These are phyloP conservation scores for Pocota personata DNA, from an alignment of 2,888 invertebrate species.

Conservation along the genomic window DNA sequence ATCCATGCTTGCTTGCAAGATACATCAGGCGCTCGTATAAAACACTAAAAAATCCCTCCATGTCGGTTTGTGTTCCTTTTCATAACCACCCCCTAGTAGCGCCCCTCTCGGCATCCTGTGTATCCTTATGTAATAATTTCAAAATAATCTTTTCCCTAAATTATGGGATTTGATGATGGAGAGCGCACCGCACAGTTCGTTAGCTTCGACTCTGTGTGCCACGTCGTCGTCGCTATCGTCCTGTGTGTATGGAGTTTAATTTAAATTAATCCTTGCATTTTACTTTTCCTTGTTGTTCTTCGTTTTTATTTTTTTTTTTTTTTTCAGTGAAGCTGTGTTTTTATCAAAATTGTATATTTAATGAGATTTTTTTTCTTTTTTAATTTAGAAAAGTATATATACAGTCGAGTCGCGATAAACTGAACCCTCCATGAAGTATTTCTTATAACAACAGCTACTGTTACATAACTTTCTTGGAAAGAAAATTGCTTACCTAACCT, in stretches of 20 bases:
- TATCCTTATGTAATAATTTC: conserved; percentile 56
- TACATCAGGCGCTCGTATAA: conserved; percentile 2
- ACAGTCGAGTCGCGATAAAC: conserved; percentile 18
- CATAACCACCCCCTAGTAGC: not conserved
- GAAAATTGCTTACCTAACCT: not conserved
- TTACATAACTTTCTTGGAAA: conserved; percentile 7
- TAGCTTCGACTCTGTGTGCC: conserved; percentile 21
- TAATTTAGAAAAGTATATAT: not conserved
- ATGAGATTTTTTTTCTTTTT: conserved; percentile 28
- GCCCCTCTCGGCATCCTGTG: conserved; percentile 5
- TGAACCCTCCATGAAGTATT: not conserved
- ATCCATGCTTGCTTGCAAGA: not conserved
- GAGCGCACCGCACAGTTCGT: conserved; percentile 42
- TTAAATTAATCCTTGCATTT: conserved; percentile 61
- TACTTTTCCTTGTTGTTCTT: conserved; percentile 38
- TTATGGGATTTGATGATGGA: conserved; percentile 62
- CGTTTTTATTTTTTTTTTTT: not conserved
- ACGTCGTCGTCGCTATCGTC: not conserved
- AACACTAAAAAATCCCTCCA: conserved; percentile 14
- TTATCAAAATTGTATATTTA: conserved; percentile 17
- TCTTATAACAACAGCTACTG: too few species aligned
- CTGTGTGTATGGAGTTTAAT: conserved; percentile 40
- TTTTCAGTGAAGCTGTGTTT: conserved; percentile 19
- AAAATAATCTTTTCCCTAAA: conserved; percentile 63
- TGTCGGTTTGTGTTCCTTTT: not conserved